Base-by-base conservation (phyloP, 2,888 invertebrate genomes). In the Troides helena region DNA sequence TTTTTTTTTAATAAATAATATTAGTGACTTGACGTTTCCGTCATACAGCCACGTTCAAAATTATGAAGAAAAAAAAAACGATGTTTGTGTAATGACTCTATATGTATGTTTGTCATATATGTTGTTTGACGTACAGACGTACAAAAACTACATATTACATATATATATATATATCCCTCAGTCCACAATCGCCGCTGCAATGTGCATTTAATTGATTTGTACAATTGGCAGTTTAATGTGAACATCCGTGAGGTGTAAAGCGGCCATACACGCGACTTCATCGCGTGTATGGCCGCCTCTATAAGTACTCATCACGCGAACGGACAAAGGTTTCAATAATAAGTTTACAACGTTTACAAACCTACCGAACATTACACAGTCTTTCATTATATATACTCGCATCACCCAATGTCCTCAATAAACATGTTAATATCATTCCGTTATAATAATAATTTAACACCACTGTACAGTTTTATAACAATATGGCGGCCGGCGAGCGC, bases 341-440 rank as follows among this genome's bases (percentile, higher is more conserved):
- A 10, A 39, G 39, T 39, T 39, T 10, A 7, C 7, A 39, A 7
- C 18, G 14, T 57, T 65, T 65, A 65, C 39, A 65, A 65, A 60
- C 39, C 62, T 68, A 57, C 25, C 64, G 61, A 57, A 73, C 72
- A 74, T 74, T 70, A 70, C 58, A 68, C 79, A 80, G 79, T 79
- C 80, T 80, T 78, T 75, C 74, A 72, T 39, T 39, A 39, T 39
- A 39, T 39, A 10, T 39, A 39, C 39, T 39, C 39, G 10, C 61
- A 53, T 60, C 39, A 39, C 50, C 43, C 74, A 73, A 76, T 72
- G 74, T 72, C 73, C 72, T 39, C 30, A 30, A 43, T 58, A 30
- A 36, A 36, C 46, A 39, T 59, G 60, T n/a, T 67, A 67, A 67
- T 69, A 69, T 69, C 69, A 60, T 46, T 65, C 60, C 57, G 60